Evolutionary conservation across 2,113 vertebrate species (phyloP).

Genomic region (Silurus glanis): DNA sequence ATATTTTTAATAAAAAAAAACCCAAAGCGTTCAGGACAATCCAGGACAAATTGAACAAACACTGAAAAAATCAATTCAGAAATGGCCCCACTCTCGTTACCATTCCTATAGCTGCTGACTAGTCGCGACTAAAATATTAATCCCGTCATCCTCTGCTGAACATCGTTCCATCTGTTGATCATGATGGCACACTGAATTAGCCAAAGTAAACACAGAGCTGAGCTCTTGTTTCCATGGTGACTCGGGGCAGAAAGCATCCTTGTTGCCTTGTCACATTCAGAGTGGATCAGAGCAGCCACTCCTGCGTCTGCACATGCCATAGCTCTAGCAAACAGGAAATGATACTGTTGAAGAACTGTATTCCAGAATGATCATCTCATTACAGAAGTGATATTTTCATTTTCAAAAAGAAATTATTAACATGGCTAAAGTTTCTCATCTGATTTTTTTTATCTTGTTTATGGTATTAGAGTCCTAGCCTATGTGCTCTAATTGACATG

Average conservation of each 20-base stretch:
- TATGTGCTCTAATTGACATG: not conserved
- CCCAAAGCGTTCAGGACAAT: not conserved
- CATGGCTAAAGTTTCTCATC: not conserved
- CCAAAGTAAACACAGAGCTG: constrained; percentile 32
- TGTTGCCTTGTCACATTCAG: constrained; percentile 18
- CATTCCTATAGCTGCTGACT: not conserved
- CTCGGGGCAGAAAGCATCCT: constrained; percentile 22
- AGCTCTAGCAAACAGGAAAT: constrained; percentile 9
- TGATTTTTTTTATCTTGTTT: not conserved
- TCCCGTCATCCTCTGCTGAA: constrained; percentile 23
- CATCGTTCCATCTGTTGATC: constrained; percentile 40
- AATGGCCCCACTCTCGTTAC: not conserved
- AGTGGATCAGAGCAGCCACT: constrained; percentile 18
- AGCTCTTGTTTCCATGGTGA: constrained; percentile 48
- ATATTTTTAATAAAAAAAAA: not conserved
- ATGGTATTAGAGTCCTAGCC: not conserved
- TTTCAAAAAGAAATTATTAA: not conserved
- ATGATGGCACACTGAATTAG: constrained; percentile 32
- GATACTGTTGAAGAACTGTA: not conserved
- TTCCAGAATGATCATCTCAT: not conserved
- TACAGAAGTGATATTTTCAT: not conserved
- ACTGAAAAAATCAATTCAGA: not conserved
- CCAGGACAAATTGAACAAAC: not conserved
- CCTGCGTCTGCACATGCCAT: not conserved
- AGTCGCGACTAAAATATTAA: not conserved